These are phyloP conservation scores for Apocheima hispidaria DNA, from an alignment of 2,888 invertebrate species.

Conservation along the genomic window DNA sequence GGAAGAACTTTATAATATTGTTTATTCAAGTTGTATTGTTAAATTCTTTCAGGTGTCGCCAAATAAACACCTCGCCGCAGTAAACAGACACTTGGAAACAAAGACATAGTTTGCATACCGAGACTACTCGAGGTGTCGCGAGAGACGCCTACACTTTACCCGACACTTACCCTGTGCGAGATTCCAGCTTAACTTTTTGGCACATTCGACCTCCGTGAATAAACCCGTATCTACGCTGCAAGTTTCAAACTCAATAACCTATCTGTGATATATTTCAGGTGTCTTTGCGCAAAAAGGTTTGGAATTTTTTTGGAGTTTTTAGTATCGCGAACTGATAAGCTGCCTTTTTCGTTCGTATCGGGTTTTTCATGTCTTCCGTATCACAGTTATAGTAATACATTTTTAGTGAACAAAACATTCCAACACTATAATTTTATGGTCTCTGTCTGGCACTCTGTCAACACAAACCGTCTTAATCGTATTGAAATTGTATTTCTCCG, in stretches of 20 bases:
- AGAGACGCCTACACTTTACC: constrained; percentile 61
- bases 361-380: background rate
- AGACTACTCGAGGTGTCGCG: constrained; percentile 63
- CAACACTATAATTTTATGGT: no score
- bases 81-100: constrained; percentile 59
- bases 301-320: constrained; percentile 13
- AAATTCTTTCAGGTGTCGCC: constrained; percentile 55
- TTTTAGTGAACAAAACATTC: background rate
- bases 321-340: background rate
- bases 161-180: constrained; percentile 38
- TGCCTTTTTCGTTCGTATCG: background rate
- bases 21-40: constrained; percentile 44
- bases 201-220: constrained; percentile 51
- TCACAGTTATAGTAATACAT: background rate
- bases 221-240: constrained; percentile 41
- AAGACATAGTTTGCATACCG: constrained; percentile 70
- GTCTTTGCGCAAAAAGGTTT: constrained; percentile 31
- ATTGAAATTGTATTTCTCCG: background rate
- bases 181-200: constrained; percentile 57
- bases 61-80: constrained; percentile 59
- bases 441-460: no score
- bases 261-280: constrained; percentile 47
- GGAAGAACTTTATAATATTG: constrained; percentile 40
- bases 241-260: constrained; percentile 47
- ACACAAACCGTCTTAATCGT: no score